Conservation (phyloP, 2,797 vertebrate genomes). For the Typhlichthys eigenmanni region DNA sequence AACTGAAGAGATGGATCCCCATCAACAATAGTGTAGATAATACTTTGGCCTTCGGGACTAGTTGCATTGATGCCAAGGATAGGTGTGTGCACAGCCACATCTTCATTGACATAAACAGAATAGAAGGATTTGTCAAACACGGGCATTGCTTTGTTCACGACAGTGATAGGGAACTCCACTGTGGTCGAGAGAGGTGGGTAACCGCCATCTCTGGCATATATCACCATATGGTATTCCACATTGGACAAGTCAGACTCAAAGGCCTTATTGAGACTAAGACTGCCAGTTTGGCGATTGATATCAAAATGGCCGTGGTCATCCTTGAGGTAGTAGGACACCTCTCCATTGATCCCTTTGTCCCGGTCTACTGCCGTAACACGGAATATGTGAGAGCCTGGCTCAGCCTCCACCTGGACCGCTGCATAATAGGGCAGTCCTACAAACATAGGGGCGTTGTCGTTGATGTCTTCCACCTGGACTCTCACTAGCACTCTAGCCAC, state of each 20-base stretch:
- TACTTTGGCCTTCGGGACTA: slow-evolving; percentile 93
- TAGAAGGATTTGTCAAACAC: slow-evolving; percentile 97
- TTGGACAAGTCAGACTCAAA: slow-evolving; percentile 97
- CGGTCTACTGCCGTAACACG: slow-evolving; percentile 89
- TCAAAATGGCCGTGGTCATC: slow-evolving; percentile 94
- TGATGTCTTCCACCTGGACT: slow-evolving; percentile 91
- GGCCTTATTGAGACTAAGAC: slow-evolving; percentile 84
- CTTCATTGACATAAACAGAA: slow-evolving; percentile 87
- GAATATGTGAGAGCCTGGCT: slow-evolving; percentile 89
- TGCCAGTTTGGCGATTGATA: slow-evolving; percentile 86
- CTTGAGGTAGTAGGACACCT: slow-evolving; percentile 88
- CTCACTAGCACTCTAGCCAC: slow-evolving; percentile 91
- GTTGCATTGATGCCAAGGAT: slow-evolving; percentile 94
- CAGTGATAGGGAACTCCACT: slow-evolving; percentile 91
- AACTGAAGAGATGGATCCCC: slow-evolving; percentile 91
- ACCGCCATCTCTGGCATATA: slow-evolving; percentile 90
- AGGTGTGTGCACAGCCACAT: slow-evolving; percentile 86
- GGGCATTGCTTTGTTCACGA: slow-evolving; percentile 98
- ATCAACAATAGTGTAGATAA: slow-evolving; percentile 95
- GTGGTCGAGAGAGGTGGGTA: slow-evolving; percentile 84
- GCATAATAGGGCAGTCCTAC: slow-evolving; percentile 96
- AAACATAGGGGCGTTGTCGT: slow-evolving; percentile 92
- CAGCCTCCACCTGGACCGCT: slow-evolving; percentile 93
- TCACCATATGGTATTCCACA: slow-evolving; percentile 88
- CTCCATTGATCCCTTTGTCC: slow-evolving; percentile 92